Evolutionary conservation across 2,888 invertebrate genomes (phyloP).

Genomic region (Mesorhabditis spiculigera): DNA sequence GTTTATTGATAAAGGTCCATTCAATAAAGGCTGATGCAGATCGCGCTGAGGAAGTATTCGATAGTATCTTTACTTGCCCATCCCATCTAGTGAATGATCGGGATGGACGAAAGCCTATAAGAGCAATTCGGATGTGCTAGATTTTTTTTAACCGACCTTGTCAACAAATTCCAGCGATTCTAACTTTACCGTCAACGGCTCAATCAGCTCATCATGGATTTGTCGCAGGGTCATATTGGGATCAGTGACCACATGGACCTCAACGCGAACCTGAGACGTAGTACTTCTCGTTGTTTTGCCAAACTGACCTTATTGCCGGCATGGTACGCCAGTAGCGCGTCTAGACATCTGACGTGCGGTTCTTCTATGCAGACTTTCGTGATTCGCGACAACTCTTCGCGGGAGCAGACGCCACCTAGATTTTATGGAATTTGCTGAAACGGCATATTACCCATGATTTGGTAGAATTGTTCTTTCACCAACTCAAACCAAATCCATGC

Average conservation of each 20-base stretch:
- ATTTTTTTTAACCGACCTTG: background rate
- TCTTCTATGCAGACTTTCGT: conserved; percentile 24
- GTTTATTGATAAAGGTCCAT: too few species aligned
- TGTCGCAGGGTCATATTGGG: conserved; percentile 59
- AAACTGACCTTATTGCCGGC: conserved; percentile 54
- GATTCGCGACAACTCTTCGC: conserved; percentile 20
- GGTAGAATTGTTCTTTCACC: conserved; percentile 23
- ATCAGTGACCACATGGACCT: conserved; percentile 57
- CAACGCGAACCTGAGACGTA: conserved; percentile 35
- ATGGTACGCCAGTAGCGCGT: conserved; percentile 50
- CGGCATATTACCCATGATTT: conserved; percentile 21
- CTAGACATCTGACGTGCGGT: conserved; percentile 41
- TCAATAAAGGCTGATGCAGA: too few species aligned
- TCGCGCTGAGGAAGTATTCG: too few species aligned
- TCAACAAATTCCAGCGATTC: conserved; percentile 58
- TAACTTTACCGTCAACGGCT: conserved; percentile 57
- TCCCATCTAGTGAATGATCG: background rate
- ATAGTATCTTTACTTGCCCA: background rate
- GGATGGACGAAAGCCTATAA: conserved; percentile 3
- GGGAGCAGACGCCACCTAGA: conserved; percentile 19
- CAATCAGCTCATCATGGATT: conserved; percentile 59
- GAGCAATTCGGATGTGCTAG: background rate
- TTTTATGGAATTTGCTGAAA: conserved; percentile 16
- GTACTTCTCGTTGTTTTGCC: background rate
- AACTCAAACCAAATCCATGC: conserved; percentile 24